Base-by-base conservation (phyloP, 1,140 invertebrate genomes). In the Octopus sinensis region DNA sequence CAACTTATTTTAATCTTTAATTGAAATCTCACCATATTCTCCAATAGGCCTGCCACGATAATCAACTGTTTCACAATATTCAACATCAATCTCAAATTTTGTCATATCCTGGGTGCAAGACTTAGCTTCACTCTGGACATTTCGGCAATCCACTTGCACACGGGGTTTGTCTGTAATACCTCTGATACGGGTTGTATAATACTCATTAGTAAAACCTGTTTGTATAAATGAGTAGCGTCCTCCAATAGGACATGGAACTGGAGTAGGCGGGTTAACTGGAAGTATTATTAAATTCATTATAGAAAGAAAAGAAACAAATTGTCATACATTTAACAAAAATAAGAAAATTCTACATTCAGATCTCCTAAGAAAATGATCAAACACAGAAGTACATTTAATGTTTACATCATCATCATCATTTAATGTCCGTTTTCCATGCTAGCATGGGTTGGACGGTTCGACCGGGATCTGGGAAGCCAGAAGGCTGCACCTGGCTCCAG, bases 151-250 rank as follows among this genome's bases (percentile, higher is more conserved):
- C 81, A 96, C 94, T 89, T 96, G 96, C 4, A 96, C 96, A 85
- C 97, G 93, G 30, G 97, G 97, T 87, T 95, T 96, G 56, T 96
- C 91, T 0, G 97, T 99, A 0, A 98, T 96, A 89, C 97, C 97
- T 78, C 97, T 96, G 88, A 98, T 98, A 90, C 97, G 92, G 5
- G 97, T 98, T 91, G 95, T 94, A 89, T 98, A 98, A 23, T 92
- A 93, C 71, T 91, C 90, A 51, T 86, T 82, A 51, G 80, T n/a
- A 75, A 96, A 94, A 84, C 97, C 96, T 54, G 96, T 96, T 91
- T 99, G 97, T 1, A 94, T 94, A 88, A 99, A 99, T 88, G 94
- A 96, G 86, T 96, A 99, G 91, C 98, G 98, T 9, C 98, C 97
- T 75, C 96, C 97, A 2, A 99, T 94, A 0, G 98, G 97, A 91